A percentile compares a stretch with the other conserved stretches of the same genome.
Conservation (phyloP, 1,140 invertebrate genomes). For the Drosophila equinoxialis region DNA sequence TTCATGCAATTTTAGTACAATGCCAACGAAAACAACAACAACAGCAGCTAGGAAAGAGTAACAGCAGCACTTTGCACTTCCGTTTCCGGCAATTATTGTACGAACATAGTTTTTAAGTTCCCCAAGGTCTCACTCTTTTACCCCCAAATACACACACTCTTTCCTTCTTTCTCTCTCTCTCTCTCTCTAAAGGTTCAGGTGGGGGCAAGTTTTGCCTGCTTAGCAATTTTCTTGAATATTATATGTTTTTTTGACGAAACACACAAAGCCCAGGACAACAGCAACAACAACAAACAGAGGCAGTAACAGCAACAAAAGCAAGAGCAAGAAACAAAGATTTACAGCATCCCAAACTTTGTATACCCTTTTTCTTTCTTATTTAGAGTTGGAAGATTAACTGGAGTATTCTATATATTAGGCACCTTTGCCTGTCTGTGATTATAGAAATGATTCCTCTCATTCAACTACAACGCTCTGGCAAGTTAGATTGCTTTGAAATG, state of each 20-base stretch:
- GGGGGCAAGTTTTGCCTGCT: constrained; percentile 29
- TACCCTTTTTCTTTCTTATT: not conserved
- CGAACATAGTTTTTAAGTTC: constrained; percentile 39
- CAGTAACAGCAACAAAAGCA: not conserved
- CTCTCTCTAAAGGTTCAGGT: not conserved
- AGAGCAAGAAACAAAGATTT: not conserved
- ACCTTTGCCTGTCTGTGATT: no score
- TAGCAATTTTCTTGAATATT: constrained; percentile 52
- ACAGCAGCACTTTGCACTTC: constrained; percentile 76
- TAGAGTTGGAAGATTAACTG: no score
- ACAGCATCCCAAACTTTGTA: not conserved
- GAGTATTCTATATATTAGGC: no score
- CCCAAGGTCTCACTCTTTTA: constrained; percentile 25
- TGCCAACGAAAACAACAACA: constrained; percentile 13
- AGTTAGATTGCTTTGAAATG: no score
- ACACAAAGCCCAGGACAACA: constrained; percentile 20
- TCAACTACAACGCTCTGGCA: no score
- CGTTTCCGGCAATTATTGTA: constrained; percentile 77
- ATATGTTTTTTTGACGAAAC: constrained; percentile 35
- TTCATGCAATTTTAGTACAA: constrained; percentile 58
- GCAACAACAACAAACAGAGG: not conserved
- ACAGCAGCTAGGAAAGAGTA: constrained; percentile 27
- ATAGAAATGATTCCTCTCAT: no score
- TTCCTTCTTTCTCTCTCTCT: not conserved
- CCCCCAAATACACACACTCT: constrained; percentile 1